These are phyloP conservation scores for Platynereis dumerilii DNA, from an alignment of 2,888 invertebrate genomes.

Conservation along the genomic window DNA sequence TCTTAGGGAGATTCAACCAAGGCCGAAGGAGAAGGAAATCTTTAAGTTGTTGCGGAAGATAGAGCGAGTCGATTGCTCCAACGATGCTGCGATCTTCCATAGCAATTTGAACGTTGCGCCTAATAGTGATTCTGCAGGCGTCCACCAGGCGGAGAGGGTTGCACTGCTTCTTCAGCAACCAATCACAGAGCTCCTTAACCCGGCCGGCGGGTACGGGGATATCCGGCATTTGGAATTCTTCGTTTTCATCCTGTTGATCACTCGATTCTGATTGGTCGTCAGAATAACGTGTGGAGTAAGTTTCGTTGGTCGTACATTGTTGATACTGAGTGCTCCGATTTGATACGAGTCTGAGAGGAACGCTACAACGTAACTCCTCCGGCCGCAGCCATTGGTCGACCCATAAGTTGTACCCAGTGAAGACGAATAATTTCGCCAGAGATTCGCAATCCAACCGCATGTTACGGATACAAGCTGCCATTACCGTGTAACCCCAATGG, in stretches of 20 bases:
- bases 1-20: slow-evolving; percentile 6
- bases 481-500: slow-evolving; percentile 28
- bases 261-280: neutral
- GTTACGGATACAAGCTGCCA: slow-evolving; percentile 33
- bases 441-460: slow-evolving; percentile 39
- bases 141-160: slow-evolving; percentile 29
- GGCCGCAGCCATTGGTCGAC: slow-evolving; percentile 36
- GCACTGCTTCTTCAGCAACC: slow-evolving; percentile 30
- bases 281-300: neutral
- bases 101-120: slow-evolving; percentile 21
- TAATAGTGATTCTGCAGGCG: slow-evolving; percentile 30
- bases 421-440: slow-evolving; percentile 35
- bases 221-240: slow-evolving; percentile 6
- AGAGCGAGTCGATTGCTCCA: slow-evolving; percentile 22
- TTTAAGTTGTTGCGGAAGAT: slow-evolving; percentile 32
- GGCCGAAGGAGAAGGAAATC: slow-evolving; percentile 30
- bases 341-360: no score
- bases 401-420: slow-evolving; percentile 36
- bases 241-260: neutral
- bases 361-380: neutral
- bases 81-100: slow-evolving; percentile 32
- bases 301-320: no score
- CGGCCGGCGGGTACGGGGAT: slow-evolving; percentile 34
- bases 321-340: neutral
- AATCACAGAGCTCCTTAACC: slow-evolving; percentile 34